Percentiles rank a stretch among this genome's conserved stretches.
These are phyloP conservation scores for Shinisaurus crocodilurus DNA, from an alignment of 2,113 vertebrate species.

Conservation along the genomic window DNA sequence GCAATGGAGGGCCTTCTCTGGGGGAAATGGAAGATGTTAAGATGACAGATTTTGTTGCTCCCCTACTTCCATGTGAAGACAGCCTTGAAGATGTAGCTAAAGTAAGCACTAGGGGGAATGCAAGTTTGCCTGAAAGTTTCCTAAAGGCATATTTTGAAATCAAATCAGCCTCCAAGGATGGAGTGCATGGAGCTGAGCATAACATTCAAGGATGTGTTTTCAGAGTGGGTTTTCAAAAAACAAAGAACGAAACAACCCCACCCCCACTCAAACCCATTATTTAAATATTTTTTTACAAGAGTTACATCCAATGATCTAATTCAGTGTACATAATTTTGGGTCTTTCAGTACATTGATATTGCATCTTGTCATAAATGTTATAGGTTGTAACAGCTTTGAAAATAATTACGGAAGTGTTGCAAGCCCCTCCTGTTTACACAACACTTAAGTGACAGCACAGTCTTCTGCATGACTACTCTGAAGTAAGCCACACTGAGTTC, in stretches of 20 bases:
- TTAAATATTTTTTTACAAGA: neutral
- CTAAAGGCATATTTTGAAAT: neutral
- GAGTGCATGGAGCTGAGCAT: neutral
- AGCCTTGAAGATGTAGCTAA: conserved; percentile 28
- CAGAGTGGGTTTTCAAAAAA: neutral
- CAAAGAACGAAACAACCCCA: neutral
- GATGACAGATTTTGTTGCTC: conserved; percentile 21
- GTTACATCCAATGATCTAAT: neutral
- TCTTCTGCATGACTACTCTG: neutral
- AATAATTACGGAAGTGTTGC: neutral
- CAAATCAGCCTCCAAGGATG: neutral
- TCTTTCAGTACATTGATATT: neutral
- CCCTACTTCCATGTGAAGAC: conserved; percentile 33
- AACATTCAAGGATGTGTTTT: neutral
- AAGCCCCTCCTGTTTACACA: neutral
- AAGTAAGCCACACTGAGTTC: no score
- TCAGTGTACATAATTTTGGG: neutral
- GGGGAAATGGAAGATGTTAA: neutral
- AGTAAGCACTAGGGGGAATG: conserved; percentile 11
- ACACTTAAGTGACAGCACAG: neutral
- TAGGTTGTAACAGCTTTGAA: neutral
- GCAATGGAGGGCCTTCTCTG: neutral
- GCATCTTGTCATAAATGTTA: neutral
- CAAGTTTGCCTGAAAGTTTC: neutral
- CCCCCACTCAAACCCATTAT: neutral